Evolutionary conservation across 2,113 vertebrate genomes (phyloP).

Genomic region (Pheucticus melanocephalus): DNA sequence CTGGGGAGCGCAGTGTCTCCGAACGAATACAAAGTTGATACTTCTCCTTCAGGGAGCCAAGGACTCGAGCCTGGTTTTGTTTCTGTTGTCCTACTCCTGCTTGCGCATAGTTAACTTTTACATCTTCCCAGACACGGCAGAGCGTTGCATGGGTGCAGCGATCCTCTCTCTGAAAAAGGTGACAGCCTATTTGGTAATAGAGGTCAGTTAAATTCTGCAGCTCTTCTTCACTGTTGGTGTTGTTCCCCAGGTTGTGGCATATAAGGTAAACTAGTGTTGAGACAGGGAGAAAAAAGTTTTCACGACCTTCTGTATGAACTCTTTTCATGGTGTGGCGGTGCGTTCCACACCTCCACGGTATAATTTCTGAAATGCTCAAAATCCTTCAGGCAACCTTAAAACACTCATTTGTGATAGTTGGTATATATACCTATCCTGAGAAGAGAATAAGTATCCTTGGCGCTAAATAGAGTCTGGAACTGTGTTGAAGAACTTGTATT

Average conservation of each 20-base stretch:
- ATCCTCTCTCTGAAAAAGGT: background rate
- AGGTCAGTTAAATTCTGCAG: fast-evolving
- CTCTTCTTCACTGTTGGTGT: background rate
- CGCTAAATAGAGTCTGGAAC: background rate
- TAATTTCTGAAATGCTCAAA: background rate
- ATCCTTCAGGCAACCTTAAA: background rate
- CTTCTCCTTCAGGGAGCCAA: background rate
- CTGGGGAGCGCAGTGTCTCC: background rate
- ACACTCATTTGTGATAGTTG: background rate
- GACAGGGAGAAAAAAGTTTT: background rate
- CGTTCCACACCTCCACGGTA: background rate
- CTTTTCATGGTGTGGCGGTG: background rate
- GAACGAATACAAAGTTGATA: background rate
- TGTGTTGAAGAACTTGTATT: background rate
- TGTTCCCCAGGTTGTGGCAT: background rate
- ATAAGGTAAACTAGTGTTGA: background rate
- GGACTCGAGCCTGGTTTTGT: fast-evolving
- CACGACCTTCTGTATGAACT: background rate
- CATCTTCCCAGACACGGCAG: fast-evolving
- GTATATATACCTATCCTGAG: fast-evolving
- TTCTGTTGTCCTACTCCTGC: fast-evolving
- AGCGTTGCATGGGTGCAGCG: background rate
- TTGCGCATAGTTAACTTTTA: fast-evolving
- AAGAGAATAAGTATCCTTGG: background rate
- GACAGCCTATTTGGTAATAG: fast-evolving